Evolutionary conservation across 2,797 vertebrate genomes (phyloP).

Genomic region (Paguma larvata): DNA sequence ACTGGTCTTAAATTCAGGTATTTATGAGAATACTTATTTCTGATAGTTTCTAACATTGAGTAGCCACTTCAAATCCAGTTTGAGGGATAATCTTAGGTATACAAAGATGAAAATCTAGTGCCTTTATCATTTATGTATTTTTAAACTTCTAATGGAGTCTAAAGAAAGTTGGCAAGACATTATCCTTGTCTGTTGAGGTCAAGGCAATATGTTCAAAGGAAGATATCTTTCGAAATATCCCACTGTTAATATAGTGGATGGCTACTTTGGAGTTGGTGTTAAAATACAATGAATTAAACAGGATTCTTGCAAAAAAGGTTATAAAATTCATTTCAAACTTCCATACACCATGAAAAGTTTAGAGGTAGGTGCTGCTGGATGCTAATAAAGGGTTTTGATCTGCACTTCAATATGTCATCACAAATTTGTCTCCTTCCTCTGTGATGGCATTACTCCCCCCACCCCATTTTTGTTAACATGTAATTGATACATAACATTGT

Average conservation of each 20-base stretch:
- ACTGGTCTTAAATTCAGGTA: not conserved
- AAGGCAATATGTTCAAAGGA: not conserved
- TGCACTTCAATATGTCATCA: not conserved
- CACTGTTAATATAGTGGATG: not conserved
- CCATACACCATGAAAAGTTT: not conserved
- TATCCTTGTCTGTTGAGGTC: not conserved
- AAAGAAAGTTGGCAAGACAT: not conserved
- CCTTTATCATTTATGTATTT: not conserved
- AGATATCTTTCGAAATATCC: not conserved
- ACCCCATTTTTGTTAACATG: not conserved
- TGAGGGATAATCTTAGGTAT: not conserved
- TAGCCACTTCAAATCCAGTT: not conserved
- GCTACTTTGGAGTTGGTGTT: not conserved
- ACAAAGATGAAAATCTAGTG: not conserved
- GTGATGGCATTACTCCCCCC: not conserved
- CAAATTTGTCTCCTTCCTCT: not conserved
- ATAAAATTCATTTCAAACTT: not conserved
- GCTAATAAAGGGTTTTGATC: not conserved
- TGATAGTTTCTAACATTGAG: not conserved
- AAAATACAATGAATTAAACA: not conserved
- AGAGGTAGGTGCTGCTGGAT: not conserved
- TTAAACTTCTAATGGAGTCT: not conserved
- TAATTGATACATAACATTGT: not conserved
- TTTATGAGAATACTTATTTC: constrained; percentile 5
- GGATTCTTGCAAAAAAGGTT: not conserved